phyloP scores from a whole-genome alignment of 2,888 invertebrate genomes.

The Falcaria lacertinaria region DNA sequence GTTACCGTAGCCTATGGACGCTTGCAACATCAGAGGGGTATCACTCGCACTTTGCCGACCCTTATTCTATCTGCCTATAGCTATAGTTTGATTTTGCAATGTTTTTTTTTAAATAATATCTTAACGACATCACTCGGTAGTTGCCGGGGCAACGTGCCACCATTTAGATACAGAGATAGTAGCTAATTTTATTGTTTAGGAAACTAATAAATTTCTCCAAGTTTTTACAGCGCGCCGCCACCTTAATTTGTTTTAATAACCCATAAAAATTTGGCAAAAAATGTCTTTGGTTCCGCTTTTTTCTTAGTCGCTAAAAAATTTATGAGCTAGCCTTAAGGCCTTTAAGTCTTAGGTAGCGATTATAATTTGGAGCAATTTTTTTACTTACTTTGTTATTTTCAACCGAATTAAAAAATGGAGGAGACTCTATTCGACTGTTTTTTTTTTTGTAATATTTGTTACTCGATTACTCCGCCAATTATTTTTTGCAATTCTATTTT shows the following conservation, averaged over 20 bases:
- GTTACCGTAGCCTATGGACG: no score
- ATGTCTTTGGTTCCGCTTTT: slow-evolving; percentile 52
- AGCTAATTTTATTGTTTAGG: slow-evolving; percentile 68
- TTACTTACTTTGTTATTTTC: no score
- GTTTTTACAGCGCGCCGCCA: slow-evolving; percentile 33
- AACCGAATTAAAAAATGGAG: no score
- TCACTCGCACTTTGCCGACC: no score
- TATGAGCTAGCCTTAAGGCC: slow-evolving; percentile 16
- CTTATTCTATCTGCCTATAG: no score
- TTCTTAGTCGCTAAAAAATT: slow-evolving; percentile 50
- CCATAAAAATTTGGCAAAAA: slow-evolving; percentile 65
- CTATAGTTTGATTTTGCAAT: no score
- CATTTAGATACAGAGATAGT: slow-evolving; percentile 65
- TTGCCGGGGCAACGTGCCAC: slow-evolving; percentile 39
- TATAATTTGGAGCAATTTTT: background rate
- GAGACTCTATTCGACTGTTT: no score
- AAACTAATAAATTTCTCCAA: slow-evolving; percentile 65
- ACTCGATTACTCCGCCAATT: no score
- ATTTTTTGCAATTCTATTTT: no score
- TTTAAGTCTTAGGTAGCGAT: background rate
- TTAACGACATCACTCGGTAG: slow-evolving; percentile 49
- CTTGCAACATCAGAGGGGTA: no score
- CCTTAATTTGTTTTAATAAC: slow-evolving; percentile 74
- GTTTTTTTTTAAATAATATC: slow-evolving; percentile 31
- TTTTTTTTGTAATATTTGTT: no score